Conservation (phyloP, 1,140 invertebrate genomes). For the Trypoxylus dichotomus region DNA sequence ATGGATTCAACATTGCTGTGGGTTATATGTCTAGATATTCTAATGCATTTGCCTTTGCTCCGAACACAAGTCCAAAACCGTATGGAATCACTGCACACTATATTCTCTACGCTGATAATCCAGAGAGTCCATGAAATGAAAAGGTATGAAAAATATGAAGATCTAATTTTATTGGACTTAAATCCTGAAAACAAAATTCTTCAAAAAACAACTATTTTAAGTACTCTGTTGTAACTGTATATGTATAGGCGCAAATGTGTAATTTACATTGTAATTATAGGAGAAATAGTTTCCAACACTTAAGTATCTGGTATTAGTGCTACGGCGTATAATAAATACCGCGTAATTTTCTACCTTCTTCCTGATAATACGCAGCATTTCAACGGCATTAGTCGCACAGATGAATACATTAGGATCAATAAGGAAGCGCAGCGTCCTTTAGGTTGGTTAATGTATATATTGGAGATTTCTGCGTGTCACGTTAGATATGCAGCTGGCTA, state of each 20-base stretch:
- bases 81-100: too few relatives aligned
- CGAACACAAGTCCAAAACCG: too few relatives aligned
- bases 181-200: too few relatives aligned
- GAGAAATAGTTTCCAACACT: not conserved
- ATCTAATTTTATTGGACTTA: too few relatives aligned
- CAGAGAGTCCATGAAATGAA: too few relatives aligned
- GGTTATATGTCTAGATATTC: too few relatives aligned
- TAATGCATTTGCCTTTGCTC: too few relatives aligned
- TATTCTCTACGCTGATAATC: too few relatives aligned
- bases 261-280: not conserved
- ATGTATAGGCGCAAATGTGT: not conserved
- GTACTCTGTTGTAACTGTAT: too few relatives aligned
- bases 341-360: not conserved
- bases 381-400: not conserved
- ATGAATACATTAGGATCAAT: not conserved
- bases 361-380: not conserved
- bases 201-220: too few relatives aligned
- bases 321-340: not conserved
- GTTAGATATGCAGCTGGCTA: not conserved
- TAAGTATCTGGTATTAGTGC: not conserved
- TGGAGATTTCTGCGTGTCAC: not conserved
- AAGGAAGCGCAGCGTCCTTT: not conserved
- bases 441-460: not conserved
- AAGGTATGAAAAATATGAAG: too few relatives aligned
- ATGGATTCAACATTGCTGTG: too few relatives aligned